These are phyloP conservation scores for Alosa alosa DNA, from an alignment of 2,113 vertebrate species.

Conservation along the genomic window DNA sequence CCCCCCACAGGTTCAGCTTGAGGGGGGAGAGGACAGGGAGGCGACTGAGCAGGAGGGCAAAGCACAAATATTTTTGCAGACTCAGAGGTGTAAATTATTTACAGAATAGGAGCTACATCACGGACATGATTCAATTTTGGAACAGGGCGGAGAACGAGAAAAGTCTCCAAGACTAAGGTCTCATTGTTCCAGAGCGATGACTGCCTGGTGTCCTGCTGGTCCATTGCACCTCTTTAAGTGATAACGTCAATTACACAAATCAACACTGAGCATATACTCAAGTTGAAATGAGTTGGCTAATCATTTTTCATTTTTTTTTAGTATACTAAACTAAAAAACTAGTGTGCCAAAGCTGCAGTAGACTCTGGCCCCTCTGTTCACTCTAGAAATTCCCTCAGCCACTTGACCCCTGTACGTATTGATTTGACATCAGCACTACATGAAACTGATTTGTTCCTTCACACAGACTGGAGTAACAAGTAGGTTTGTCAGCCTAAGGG, in stretches of 20 bases:
- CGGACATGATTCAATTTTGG: constrained; percentile 19
- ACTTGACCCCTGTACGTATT: background rate
- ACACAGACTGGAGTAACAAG: background rate
- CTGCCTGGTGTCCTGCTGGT: background rate
- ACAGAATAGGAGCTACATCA: background rate
- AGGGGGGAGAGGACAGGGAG: constrained; percentile 6
- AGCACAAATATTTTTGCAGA: constrained; percentile 16
- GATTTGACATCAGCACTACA: constrained; percentile 12
- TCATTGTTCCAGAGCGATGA: background rate
- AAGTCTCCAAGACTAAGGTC: background rate
- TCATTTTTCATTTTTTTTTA: background rate
- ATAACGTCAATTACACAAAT: background rate
- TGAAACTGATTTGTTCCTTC: constrained; percentile 9
- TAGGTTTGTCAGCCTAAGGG: background rate
- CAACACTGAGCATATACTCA: background rate
- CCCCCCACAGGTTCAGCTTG: background rate
- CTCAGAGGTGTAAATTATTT: constrained; percentile 20
- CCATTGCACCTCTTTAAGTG: background rate
- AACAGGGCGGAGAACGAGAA: background rate
- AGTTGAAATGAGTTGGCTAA: background rate
- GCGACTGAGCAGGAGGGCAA: constrained; percentile 14
- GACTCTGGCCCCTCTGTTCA: background rate
- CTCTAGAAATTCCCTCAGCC: background rate
- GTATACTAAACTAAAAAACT: background rate
- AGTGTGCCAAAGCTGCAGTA: background rate